phyloP scores from a whole-genome alignment of 2,113 vertebrate species.

The Panthera tigris region DNA sequence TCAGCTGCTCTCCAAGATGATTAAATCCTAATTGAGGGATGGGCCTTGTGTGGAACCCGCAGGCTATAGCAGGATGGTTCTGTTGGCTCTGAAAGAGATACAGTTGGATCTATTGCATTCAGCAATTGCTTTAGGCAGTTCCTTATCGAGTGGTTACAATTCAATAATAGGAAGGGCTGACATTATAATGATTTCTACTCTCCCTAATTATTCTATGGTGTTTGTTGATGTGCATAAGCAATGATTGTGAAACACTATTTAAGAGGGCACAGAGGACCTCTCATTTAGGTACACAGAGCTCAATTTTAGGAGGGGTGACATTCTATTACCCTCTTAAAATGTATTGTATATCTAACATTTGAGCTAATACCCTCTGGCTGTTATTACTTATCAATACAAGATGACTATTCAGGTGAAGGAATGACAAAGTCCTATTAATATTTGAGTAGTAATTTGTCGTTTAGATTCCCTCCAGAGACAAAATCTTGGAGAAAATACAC shows the following conservation, averaged over 20 bases:
- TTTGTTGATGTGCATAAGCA: slow-evolving; percentile 5
- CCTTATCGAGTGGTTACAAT: neutral
- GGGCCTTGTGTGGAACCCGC: neutral
- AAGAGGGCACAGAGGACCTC: neutral
- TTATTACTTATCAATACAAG: neutral
- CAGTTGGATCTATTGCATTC: neutral
- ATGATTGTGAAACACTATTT: neutral
- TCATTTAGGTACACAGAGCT: neutral
- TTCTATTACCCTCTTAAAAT: neutral
- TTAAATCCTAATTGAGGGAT: slow-evolving; percentile 77
- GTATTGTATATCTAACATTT: neutral
- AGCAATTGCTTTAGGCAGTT: slow-evolving; percentile 58
- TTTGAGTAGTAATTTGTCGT: neutral
- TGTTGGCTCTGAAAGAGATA: slow-evolving; percentile 11
- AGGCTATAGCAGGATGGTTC: neutral
- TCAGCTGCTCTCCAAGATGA: slow-evolving; percentile 58
- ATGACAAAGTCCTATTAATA: neutral
- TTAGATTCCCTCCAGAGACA: neutral
- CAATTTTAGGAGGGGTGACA: neutral
- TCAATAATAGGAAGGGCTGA: slow-evolving; percentile 62
- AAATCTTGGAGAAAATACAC: neutral
- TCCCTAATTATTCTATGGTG: slow-evolving; percentile 54
- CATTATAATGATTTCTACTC: slow-evolving; percentile 63
- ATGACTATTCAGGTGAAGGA: neutral
- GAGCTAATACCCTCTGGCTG: neutral